Evolutionary conservation across 1,140 invertebrate genomes (phyloP), one percentile per base, ranked within the genome.

Genomic region (Mylabris phalerata): DNA sequence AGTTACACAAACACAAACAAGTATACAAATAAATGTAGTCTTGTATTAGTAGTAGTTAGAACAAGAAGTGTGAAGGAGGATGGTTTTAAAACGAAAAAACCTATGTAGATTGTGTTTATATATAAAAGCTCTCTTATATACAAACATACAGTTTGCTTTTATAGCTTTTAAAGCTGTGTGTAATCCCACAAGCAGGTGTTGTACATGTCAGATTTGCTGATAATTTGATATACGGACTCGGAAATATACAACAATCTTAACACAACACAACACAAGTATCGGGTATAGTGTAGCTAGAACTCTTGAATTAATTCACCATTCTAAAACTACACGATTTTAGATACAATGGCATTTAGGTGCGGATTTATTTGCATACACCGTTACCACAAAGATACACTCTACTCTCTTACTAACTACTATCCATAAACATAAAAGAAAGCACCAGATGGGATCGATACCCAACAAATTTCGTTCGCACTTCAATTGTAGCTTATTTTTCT

Each of bases 211-310:
- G 66, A 70, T 70, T 44, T 55, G 49, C 49, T 57, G 64, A 70
- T 70, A 70, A 67, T 70, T 70, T 68, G 66, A 68, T 62, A 61
- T 69, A 68, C 64, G 58, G 57, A 69, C 62, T 69, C 68, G 68
- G 68, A 69, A 69, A 69, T 63, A 57, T 60, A 55, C 48, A 60
- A 32, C 32, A 32, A 32, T 32, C 32, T 32, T 32, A 32, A 32
- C 32, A 32, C 32, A 32, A 32, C 32, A 32, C 32, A 32, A 32
- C 32, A 32, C 32, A 32, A 19, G 19, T 19, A 19, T 19, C 19
- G 19, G 19, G 19, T 19, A 19, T 19, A 19, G 50, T 54, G 54
- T 57, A 60, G 57, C 55, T 51, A 59, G 32, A 32, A 7, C 65
- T 66, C 60, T 67, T 67, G 67, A 66, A 69, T 69, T 69, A 67